Percentiles rank a stretch among this genome's conserved stretches.
These are phyloP conservation scores for Bombus huntii DNA, from an alignment of 1,140 invertebrate species.

Conservation along the genomic window DNA sequence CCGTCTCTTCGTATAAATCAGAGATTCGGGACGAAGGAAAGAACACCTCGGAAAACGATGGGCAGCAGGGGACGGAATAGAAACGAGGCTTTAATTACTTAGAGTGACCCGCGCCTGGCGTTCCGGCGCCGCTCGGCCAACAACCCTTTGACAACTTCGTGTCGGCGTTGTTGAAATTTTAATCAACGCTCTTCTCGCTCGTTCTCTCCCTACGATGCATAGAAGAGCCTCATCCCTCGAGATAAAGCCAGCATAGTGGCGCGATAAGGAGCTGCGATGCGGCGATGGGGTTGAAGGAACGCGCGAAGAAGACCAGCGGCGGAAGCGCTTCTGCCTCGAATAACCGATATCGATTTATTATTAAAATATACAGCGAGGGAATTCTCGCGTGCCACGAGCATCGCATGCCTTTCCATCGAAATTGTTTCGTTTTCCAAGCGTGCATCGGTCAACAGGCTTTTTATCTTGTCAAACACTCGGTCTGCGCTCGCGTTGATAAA, in stretches of 20 bases:
- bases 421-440: slow-evolving; percentile 14
- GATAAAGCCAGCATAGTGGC: slow-evolving; percentile 49
- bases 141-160: slow-evolving; percentile 40
- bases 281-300: slow-evolving; percentile 41
- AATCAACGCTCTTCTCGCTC: slow-evolving; percentile 68
- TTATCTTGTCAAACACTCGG: slow-evolving; percentile 23
- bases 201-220: not conserved
- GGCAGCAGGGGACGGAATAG: not conserved
- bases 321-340: not conserved
- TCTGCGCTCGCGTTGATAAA: not conserved
- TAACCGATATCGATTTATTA: slow-evolving; percentile 1
- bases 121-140: not conserved
- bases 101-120: slow-evolving; percentile 34
- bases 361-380: too few species aligned
- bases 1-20: too few species aligned
- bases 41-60: too few species aligned
- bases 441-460: slow-evolving; percentile 20
- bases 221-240: slow-evolving; percentile 28
- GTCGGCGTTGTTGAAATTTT: slow-evolving; percentile 75
- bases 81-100: slow-evolving; percentile 75
- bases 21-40: too few species aligned
- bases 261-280: slow-evolving; percentile 57
- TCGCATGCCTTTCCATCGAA: not conserved
- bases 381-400: not conserved
- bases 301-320: not conserved